phyloP scores from a whole-genome alignment of 2,113 vertebrate genomes.

The Actenoides lindsayi region DNA sequence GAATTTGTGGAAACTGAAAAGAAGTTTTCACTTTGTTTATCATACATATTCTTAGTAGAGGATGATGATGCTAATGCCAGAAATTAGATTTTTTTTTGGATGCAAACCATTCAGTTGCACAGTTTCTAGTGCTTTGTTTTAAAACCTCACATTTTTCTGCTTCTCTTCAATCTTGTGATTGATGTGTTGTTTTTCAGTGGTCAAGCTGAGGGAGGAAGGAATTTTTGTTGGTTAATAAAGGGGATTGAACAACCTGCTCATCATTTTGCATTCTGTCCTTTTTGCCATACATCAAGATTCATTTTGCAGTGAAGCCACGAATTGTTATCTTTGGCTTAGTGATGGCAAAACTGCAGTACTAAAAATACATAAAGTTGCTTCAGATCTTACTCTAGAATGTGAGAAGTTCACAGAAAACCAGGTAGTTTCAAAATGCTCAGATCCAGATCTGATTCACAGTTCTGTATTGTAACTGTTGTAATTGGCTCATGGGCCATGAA shows the following conservation, averaged over 20 bases:
- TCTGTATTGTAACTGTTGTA: background rate
- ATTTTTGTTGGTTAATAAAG: background rate
- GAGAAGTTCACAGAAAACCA: background rate
- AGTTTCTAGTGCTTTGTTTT: background rate
- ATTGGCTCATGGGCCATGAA: background rate
- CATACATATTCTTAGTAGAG: fast-evolving
- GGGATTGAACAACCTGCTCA: background rate
- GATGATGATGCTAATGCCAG: background rate
- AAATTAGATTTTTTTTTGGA: background rate
- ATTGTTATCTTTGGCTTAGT: background rate
- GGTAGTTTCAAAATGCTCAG: background rate
- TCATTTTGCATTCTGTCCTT: background rate
- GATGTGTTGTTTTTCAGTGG: background rate
- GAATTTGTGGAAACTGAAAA: background rate
- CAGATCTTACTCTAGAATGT: background rate
- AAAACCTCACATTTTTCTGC: background rate
- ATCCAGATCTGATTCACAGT: background rate
- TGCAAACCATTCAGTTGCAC: background rate
- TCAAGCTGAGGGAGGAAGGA: background rate
- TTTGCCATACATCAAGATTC: background rate
- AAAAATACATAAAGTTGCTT: background rate
- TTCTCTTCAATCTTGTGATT: background rate
- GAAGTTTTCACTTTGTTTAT: background rate
- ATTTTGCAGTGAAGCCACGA: background rate
- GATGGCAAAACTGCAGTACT: background rate